Base-by-base conservation (phyloP, 2,113 vertebrate species). In the Pelecanus crispus region DNA sequence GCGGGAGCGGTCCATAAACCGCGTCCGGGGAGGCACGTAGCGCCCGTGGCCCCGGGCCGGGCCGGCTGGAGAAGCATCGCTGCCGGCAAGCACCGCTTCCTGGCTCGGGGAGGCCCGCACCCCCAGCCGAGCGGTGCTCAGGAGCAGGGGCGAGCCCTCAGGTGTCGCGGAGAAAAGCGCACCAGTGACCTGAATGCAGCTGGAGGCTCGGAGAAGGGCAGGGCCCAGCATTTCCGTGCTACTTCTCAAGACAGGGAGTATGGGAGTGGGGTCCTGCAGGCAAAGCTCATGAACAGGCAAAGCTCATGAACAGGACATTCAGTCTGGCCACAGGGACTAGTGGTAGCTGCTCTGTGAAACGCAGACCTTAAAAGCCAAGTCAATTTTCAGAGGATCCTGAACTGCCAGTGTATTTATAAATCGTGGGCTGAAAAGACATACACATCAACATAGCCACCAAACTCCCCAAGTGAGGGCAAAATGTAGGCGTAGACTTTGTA, bases 371-470 rank as follows among this genome's bases (percentile, higher is more conserved):
- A 7, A 2, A 32, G 63, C n/a, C 11, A 5, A 4, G 14, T 9
- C 52, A 0, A 0, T 49, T 45, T 63, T 36, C n/a, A 77, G 81
- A 32, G 50, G 71, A 45, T 34, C 32, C 47, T 2, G 28, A 28
- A 9, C n/a, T 29, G 28, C 36, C 42, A 0, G 17, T 3, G 16
- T 31, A 19, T 14, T 67, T 53, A 4, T 5, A 21, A 59, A 9
- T 18, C 52, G 0, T 1, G 11, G 50, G 22, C 38, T 11, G 63
- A 4, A 18, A 25, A 19, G 24, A 7, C 7, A 21, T 5, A 13
- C 1, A 1, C 20, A 28, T 49, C 32, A 1, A 11, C 7, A 13
- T 0, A 9, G 45, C 38, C 7, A 73, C 12, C n/a, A 7, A 16
- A 13, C 38, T 45, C 14, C 16, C 8, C 28, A 10, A 10, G 8